Conservation (phyloP, 2,888 invertebrate genomes). For the Xylota sylvarum region DNA sequence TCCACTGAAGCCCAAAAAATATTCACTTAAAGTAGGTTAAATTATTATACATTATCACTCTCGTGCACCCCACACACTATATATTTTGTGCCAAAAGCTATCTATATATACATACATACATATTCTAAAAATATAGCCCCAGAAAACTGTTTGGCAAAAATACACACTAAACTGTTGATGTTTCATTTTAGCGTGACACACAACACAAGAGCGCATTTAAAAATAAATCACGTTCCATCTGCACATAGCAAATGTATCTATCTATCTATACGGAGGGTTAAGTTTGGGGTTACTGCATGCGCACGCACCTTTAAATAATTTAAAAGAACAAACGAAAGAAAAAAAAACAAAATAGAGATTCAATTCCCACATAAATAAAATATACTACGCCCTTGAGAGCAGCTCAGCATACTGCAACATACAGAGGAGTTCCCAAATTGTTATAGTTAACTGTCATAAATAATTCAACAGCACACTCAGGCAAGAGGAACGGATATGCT, state of each 20-base stretch:
- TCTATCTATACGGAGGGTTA: neutral
- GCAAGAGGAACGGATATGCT: slow-evolving; percentile 18
- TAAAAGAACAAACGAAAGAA: slow-evolving; percentile 22
- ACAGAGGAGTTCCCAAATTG: slow-evolving; percentile 49
- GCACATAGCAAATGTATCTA: slow-evolving; percentile 44
- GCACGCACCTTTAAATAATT: slow-evolving; percentile 74
- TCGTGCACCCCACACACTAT: neutral
- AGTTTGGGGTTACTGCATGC: slow-evolving; percentile 51
- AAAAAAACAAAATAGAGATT: slow-evolving; percentile 28
- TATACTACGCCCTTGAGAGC: slow-evolving; percentile 57
- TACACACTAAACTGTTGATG: slow-evolving; percentile 61
- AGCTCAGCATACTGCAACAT: slow-evolving; percentile 35
- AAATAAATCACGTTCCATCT: slow-evolving; percentile 73
- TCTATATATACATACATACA: too few relatives aligned
- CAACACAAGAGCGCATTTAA: slow-evolving; percentile 54
- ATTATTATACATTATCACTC: slow-evolving; percentile 12
- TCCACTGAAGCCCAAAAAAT: neutral
- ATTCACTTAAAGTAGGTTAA: slow-evolving; percentile 43
- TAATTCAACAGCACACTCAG: slow-evolving; percentile 67
- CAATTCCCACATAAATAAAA: slow-evolving; percentile 70
- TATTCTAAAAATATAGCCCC: slow-evolving; percentile 57
- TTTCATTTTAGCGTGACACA: slow-evolving; percentile 36
- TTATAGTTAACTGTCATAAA: slow-evolving; percentile 71
- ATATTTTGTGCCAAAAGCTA: slow-evolving; percentile 43
- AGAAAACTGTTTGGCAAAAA: slow-evolving; percentile 50